phyloP scores from a whole-genome alignment of 2,113 vertebrate genomes.

The Cariama cristata region DNA sequence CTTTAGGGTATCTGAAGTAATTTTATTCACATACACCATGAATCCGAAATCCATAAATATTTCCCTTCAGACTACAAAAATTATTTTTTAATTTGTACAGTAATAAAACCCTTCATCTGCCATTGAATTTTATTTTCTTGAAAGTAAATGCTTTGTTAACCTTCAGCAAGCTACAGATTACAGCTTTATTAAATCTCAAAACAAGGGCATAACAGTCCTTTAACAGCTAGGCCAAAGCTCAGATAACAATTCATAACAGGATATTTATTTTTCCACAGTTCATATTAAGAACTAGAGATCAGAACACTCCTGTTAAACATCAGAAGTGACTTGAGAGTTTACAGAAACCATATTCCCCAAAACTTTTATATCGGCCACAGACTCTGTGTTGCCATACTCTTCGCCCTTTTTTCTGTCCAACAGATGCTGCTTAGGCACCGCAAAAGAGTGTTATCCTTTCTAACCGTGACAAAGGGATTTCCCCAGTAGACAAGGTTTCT shows the following conservation, averaged over 20 bases:
- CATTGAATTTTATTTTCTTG: background rate
- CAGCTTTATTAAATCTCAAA: slow-evolving; percentile 9
- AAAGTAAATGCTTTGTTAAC: slow-evolving; percentile 1
- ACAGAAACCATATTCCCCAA: background rate
- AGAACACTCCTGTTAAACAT: background rate
- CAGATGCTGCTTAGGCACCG: background rate
- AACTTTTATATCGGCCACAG: background rate
- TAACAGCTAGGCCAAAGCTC: background rate
- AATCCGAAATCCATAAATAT: background rate
- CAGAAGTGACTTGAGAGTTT: background rate
- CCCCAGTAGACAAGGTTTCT: background rate
- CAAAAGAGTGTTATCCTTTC: background rate
- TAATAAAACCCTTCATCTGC: background rate
- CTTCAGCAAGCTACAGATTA: background rate
- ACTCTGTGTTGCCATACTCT: background rate
- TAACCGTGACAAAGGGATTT: background rate
- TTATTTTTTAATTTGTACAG: background rate
- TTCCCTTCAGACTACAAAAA: background rate
- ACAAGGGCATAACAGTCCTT: background rate
- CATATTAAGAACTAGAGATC: background rate
- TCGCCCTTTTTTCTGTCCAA: background rate
- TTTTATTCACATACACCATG: background rate
- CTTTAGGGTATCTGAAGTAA: background rate
- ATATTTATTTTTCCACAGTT: slow-evolving; percentile 6
- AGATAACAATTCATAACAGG: background rate